Base-by-base conservation (phyloP, 2,888 invertebrate species). In the Agrotis clavis region DNA sequence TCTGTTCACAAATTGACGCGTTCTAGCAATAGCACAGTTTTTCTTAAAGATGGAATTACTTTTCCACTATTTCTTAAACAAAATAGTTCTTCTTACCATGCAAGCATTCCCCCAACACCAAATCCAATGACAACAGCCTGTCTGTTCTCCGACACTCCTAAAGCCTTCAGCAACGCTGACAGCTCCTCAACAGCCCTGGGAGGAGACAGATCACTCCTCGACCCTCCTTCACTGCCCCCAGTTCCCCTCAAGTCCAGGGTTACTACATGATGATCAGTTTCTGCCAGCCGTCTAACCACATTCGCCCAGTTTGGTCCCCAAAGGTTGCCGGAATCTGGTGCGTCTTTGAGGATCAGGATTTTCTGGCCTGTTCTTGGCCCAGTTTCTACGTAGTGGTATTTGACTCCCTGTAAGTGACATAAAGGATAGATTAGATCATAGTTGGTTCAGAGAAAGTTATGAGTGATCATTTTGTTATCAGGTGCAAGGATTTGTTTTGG, bases 361-460 rank as follows among this genome's bases (percentile, higher is more conserved):
- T 91, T 81, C 69, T 90, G 90, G 0, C 95, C 95, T 18, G 88
- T 86, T 80, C 91, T 93, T 1, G 94, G 93, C 0, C 96, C 96
- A 4, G 94, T 94, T 87, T 95, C 94, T 21, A 96, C 94, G 84
- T 96, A 96, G 82, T 96, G 96, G 82, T 96, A 96, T 91, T 96
- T 96, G 19, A 95, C 94, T 11, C 95, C 95, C 96, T 96, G 90
- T 3, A 89, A 89, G 83, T 4, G n/a, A 19, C n/a, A 57, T 57
- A 35, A 57, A 57, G n/a, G n/a, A 35, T 57, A 14, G 57, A 35
- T 57, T 57, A 57, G 35, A n/a, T 35, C 13, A 57, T n/a, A 1
- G 14, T 19, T 19, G 14, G 6, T n/a, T 19, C 35, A 11, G 25
- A n/a, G 57, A 57, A 57, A 57, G 57, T 57, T 57, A 6, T 57